A percentile compares a stretch with the other conserved stretches of the same genome.
phyloP scores from a whole-genome alignment of 2,888 invertebrate genomes.

The Platycnemis pennipes region DNA sequence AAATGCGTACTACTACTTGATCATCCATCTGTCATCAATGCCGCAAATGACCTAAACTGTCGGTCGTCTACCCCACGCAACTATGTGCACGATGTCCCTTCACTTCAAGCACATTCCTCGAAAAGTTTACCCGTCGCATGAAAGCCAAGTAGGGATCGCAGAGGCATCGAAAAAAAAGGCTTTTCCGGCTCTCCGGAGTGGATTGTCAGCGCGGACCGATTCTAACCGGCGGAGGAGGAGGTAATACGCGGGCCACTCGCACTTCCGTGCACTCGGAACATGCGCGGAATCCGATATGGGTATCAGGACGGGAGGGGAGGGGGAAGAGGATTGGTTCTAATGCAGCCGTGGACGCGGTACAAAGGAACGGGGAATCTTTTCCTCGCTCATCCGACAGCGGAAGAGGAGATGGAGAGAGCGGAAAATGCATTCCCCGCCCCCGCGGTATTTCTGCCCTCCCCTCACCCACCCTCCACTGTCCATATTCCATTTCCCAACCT shows the following conservation, averaged over 20 bases:
- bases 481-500: neutral
- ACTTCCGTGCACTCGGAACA: neutral
- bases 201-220: neutral
- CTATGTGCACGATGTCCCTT: too few species aligned
- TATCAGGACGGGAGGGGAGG: neutral
- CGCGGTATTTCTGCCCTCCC: neutral
- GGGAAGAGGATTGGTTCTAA: neutral
- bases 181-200: too few species aligned
- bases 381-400: neutral
- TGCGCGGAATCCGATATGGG: slow-evolving; percentile 15
- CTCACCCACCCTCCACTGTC: neutral
- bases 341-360: neutral
- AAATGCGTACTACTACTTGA: too few species aligned
- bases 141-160: neutral
- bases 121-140: neutral
- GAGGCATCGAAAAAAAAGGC: too few species aligned
- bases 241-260: neutral
- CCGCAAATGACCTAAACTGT: too few species aligned
- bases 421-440: neutral
- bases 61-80: too few species aligned
- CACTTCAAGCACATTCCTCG: neutral
- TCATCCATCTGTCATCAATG: too few species aligned
- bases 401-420: too few species aligned
- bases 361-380: slow-evolving; percentile 12
- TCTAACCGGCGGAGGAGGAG: neutral